Percentiles rank a stretch among this genome's conserved stretches.
These are phyloP conservation scores for Perdix hodgsoniae DNA, from an alignment of 2,797 vertebrate genomes.

Conservation along the genomic window DNA sequence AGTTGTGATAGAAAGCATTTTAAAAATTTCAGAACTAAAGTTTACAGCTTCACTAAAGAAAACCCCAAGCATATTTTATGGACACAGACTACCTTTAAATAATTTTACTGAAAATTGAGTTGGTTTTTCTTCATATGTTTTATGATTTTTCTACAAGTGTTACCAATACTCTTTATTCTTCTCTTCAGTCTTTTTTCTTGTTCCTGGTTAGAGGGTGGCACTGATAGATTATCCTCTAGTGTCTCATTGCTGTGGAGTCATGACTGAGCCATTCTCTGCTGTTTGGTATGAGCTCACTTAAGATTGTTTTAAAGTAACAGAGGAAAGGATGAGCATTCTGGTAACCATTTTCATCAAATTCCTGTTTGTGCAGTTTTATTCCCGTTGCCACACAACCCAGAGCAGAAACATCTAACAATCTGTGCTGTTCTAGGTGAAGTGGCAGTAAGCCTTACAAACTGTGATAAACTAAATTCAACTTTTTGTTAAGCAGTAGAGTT, in stretches of 20 bases:
- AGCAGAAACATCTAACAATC: not conserved
- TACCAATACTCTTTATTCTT: not conserved
- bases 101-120: not conserved
- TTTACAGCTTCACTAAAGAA: not conserved
- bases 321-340: not conserved
- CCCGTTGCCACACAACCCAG: not conserved
- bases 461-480: not conserved
- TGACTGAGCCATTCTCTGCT: not conserved
- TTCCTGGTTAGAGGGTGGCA: not conserved
- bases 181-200: not conserved
- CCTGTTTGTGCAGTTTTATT: not conserved
- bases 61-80: rapidly evolving
- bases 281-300: not conserved
- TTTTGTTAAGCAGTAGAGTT: not conserved
- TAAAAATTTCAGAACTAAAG: not conserved
- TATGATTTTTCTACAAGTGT: not conserved
- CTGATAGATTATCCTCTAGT: not conserved
- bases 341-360: not conserved
- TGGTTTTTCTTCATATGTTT: not conserved
- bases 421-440: not conserved
- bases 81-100: not conserved
- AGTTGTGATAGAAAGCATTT: not conserved
- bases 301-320: not conserved
- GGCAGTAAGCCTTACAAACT: not conserved
- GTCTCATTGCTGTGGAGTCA: not conserved